Conservation (phyloP, 2,888 invertebrate species). For the Watsonalla cultraria region DNA sequence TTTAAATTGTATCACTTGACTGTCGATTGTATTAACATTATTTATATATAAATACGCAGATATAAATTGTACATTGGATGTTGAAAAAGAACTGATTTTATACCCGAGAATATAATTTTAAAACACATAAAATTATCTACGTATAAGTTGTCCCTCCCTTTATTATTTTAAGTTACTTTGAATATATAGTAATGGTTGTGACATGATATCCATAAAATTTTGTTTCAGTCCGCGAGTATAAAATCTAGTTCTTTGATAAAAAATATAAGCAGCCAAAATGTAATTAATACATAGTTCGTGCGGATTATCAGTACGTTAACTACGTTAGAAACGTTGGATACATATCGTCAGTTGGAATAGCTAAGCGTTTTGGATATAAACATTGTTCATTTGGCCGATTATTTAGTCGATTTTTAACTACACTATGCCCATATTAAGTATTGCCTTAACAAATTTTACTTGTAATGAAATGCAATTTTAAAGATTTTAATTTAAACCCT, state of each 20-base stretch:
- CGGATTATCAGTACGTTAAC: constrained; percentile 35
- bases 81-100: no score
- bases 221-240: not conserved
- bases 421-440: no score
- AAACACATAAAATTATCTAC: no score
- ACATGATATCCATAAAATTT: not conserved
- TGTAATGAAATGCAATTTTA: no score
- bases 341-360: constrained; percentile 48
- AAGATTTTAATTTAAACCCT: no score
- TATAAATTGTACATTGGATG: not conserved
- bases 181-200: not conserved
- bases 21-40: not conserved
- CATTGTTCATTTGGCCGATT: constrained; percentile 7
- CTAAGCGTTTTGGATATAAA: constrained; percentile 26
- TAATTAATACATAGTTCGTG: constrained; percentile 3
- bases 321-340: constrained; percentile 23
- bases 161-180: not conserved
- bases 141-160: no score
- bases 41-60: not conserved
- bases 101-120: no score
- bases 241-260: not conserved
- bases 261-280: not conserved
- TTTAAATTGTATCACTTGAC: not conserved
- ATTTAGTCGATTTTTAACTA: constrained; percentile 7
- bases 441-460: no score